Evolutionary conservation across 1,140 invertebrate genomes (phyloP).

Genomic region (Macrocentrus cingulum): DNA sequence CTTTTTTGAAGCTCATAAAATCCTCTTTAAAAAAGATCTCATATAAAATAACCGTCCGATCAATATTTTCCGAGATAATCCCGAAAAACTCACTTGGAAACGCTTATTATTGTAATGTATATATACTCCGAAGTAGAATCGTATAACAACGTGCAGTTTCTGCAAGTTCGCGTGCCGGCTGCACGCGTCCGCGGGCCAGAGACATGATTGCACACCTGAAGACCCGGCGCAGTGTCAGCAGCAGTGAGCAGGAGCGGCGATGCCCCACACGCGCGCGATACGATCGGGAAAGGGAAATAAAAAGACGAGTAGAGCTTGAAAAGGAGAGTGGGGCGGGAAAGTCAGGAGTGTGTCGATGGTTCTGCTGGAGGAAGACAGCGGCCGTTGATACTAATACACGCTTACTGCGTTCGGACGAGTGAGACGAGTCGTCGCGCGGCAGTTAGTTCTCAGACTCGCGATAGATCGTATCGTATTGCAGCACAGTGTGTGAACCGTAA

Average conservation of each 20-base stretch:
- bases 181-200: background rate
- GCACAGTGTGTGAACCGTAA: too few relatives aligned
- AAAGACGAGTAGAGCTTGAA: background rate
- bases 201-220: conserved; percentile 5
- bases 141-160: too few relatives aligned
- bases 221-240: background rate
- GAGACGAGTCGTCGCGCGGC: conserved; percentile 42
- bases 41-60: too few relatives aligned
- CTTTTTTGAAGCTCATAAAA: too few relatives aligned
- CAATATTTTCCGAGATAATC: too few relatives aligned
- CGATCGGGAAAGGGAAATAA: conserved; percentile 3
- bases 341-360: background rate
- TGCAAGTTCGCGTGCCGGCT: background rate
- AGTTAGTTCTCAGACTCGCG: conserved; percentile 56
- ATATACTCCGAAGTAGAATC: too few relatives aligned
- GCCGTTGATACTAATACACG: conserved; percentile 16
- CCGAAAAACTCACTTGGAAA: too few relatives aligned
- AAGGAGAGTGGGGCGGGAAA: conserved; percentile 8
- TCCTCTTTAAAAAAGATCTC: too few relatives aligned
- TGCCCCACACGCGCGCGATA: background rate
- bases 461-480: conserved; percentile 52
- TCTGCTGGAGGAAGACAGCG: too few relatives aligned
- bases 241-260: conserved; percentile 10
- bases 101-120: too few relatives aligned
- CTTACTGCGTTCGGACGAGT: conserved; percentile 36